phyloP scores from a whole-genome alignment of 92 coral and sea anemone genomes.

The Metridium senile region DNA sequence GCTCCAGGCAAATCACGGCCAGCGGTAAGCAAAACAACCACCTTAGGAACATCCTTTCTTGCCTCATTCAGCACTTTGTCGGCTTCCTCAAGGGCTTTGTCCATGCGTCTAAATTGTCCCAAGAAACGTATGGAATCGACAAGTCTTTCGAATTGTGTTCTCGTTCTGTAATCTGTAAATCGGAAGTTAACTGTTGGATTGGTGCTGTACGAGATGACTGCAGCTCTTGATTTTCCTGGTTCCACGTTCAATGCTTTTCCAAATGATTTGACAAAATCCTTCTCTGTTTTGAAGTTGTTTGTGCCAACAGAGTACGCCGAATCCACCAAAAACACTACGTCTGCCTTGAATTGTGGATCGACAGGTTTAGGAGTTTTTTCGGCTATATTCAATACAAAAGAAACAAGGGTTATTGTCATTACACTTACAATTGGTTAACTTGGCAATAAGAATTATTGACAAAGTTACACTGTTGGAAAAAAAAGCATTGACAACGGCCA shows the following conservation, averaged over 20 bases:
- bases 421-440: too few relatives aligned
- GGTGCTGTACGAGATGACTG: slow-evolving; percentile 67
- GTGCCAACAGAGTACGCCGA: slow-evolving; percentile 56
- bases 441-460: too few relatives aligned
- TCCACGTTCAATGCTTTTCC: slow-evolving; percentile 59
- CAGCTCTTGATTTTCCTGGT: slow-evolving; percentile 65
- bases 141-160: slow-evolving; percentile 23
- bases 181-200: slow-evolving; percentile 30
- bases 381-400: too few relatives aligned
- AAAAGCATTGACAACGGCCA: slow-evolving; percentile 53
- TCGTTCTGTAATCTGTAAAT: slow-evolving; percentile 44
- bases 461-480: slow-evolving; percentile 45
- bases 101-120: slow-evolving; percentile 56
- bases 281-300: slow-evolving; percentile 51
- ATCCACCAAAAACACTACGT: slow-evolving; percentile 61
- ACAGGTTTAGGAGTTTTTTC: slow-evolving; percentile 8
- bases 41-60: slow-evolving; percentile 56
- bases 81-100: slow-evolving; percentile 59
- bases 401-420: too few relatives aligned
- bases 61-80: slow-evolving; percentile 44
- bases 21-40: slow-evolving; percentile 62
- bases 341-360: slow-evolving; percentile 29
- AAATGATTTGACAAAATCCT: slow-evolving; percentile 66
- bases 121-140: slow-evolving; percentile 47
- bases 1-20: slow-evolving; percentile 46